These are phyloP conservation scores for Uria lomvia DNA, from an alignment of 2,113 vertebrate genomes.

Conservation along the genomic window DNA sequence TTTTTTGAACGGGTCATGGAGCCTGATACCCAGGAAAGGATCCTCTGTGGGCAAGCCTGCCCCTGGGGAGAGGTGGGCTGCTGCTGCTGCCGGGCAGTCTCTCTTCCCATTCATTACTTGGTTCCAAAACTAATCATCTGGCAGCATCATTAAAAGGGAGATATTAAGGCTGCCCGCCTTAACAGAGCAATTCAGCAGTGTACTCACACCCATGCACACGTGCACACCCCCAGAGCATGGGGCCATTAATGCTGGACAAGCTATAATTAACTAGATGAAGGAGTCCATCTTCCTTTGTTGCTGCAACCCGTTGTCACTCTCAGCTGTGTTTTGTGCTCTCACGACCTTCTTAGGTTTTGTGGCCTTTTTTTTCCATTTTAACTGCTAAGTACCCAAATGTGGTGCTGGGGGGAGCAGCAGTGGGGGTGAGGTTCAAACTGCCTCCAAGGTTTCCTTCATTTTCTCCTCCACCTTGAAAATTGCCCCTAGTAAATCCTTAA, in stretches of 20 bases:
- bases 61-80: neutral
- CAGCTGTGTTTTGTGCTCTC: conserved; percentile 24
- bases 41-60: neutral
- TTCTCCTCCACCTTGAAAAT: neutral
- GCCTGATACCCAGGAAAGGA: neutral
- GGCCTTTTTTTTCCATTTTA: conserved; percentile 18
- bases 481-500: neutral
- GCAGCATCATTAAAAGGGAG: conserved; percentile 14
- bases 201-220: accelerated
- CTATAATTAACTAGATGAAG: conserved; percentile 53
- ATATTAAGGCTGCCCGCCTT: neutral
- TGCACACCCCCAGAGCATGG: neutral
- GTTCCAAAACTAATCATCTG: neutral
- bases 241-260: neutral
- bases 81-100: neutral
- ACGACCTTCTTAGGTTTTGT: neutral
- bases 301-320: conserved; percentile 31
- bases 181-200: neutral
- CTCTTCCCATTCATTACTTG: neutral
- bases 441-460: neutral
- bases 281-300: conserved; percentile 27
- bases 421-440: neutral
- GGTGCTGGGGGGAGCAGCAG: neutral
- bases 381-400: neutral
- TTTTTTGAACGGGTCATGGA: neutral